Evolutionary conservation across 2,113 vertebrate species (phyloP).

Genomic region (Etheostoma cragini): DNA sequence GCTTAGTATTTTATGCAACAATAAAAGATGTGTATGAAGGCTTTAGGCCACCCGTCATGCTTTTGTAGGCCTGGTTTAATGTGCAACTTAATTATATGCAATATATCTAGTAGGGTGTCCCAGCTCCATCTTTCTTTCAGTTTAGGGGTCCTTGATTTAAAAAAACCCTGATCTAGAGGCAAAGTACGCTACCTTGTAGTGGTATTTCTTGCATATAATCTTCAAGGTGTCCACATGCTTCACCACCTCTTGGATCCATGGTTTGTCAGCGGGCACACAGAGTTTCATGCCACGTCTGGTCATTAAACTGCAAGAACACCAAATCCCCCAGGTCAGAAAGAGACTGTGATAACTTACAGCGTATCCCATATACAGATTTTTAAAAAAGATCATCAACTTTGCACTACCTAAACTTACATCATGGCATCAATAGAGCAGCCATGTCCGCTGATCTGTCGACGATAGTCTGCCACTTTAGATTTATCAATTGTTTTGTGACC

Average conservation of each 20-base stretch:
- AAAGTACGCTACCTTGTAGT: constrained; percentile 25
- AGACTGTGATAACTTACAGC: not conserved
- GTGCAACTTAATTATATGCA: too few species aligned
- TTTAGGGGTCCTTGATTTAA: too few species aligned
- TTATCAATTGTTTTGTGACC: rapidly evolving
- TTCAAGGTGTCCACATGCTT: not conserved
- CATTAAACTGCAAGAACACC: constrained; percentile 50
- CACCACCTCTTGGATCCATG: not conserved
- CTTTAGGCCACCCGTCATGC: too few species aligned
- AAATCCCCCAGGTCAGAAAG: constrained; percentile 1
- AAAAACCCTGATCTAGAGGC: not conserved
- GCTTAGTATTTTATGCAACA: too few species aligned
- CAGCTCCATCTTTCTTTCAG: too few species aligned
- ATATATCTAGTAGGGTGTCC: too few species aligned
- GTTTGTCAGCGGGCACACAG: not conserved
- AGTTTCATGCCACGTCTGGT: not conserved
- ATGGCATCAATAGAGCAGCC: constrained; percentile 56
- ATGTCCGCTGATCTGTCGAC: not conserved
- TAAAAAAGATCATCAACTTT: not conserved
- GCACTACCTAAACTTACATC: constrained; percentile 47
- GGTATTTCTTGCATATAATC: rapidly evolving
- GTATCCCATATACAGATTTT: not conserved
- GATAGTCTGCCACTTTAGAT: rapidly evolving
- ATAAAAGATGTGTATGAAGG: too few species aligned
- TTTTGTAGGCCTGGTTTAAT: too few species aligned